phyloP scores from a whole-genome alignment of 2,888 invertebrate genomes.

The Gymnocheta viridis region DNA sequence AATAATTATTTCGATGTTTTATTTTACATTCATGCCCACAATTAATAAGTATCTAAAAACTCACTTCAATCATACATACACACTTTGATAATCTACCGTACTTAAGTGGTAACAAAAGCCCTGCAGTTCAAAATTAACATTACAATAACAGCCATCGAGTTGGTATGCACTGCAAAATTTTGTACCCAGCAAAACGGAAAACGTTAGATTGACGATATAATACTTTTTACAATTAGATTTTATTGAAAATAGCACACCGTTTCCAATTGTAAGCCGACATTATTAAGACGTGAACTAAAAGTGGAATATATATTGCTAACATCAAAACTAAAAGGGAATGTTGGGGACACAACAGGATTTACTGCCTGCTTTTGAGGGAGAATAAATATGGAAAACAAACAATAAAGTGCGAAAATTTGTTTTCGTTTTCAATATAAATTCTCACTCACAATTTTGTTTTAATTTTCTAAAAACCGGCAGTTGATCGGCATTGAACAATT shows the following conservation, averaged over 20 bases:
- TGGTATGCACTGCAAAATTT: neutral
- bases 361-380: no score
- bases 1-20: no score
- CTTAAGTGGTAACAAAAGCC: neutral
- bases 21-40: no score
- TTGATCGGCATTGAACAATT: neutral
- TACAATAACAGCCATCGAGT: neutral
- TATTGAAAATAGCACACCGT: no score
- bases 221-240: no score
- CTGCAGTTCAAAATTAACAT: neutral
- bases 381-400: no score
- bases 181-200: neutral
- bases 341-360: neutral
- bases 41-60: neutral
- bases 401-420: no score
- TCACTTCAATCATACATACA: no score
- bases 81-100: neutral
- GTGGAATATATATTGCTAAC: neutral
- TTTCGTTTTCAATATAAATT: no score
- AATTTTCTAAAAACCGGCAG: no score
- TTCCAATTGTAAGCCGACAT: neutral
- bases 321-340: neutral
- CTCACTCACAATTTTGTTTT: no score
- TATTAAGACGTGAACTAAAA: neutral
- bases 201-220: no score